Percentiles rank a stretch among this genome's conserved stretches.
These are phyloP conservation scores for Helicolenus hilgendorfi DNA, from an alignment of 2,797 vertebrate genomes.

Conservation along the genomic window DNA sequence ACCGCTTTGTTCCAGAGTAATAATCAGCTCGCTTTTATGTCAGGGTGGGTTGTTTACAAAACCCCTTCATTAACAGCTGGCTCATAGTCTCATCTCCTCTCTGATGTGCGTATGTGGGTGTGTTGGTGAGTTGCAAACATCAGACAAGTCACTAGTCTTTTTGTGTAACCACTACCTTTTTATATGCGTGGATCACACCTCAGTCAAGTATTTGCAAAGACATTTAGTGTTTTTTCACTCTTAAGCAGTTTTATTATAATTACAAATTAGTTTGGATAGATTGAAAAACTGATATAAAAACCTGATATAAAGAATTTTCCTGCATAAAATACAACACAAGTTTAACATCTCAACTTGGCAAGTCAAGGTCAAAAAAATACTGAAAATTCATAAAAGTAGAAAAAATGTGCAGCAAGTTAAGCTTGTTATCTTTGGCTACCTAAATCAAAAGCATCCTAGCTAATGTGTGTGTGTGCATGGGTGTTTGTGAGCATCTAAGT, in stretches of 20 bases:
- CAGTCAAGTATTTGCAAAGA: not conserved
- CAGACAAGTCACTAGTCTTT: slow-evolving; percentile 14
- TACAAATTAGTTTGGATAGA: not conserved
- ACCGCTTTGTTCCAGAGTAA: slow-evolving; percentile 55
- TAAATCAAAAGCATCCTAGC: not conserved
- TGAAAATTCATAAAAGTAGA: too few species aligned
- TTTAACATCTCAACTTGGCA: not conserved
- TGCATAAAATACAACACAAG: not conserved
- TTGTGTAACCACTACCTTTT: not conserved
- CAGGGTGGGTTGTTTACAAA: slow-evolving; percentile 56
- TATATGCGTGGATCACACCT: not conserved
- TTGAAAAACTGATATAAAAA: not conserved
- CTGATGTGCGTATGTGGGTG: slow-evolving; percentile 10
- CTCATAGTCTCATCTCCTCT: slow-evolving; percentile 22
- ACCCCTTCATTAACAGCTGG: slow-evolving; percentile 67
- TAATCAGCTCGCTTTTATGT: slow-evolving; percentile 69
- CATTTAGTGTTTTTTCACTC: not conserved
- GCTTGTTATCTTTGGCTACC: not conserved
- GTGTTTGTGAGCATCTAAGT: not conserved
- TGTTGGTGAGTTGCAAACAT: slow-evolving; percentile 10
- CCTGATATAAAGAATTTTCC: not conserved
- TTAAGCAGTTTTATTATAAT: not conserved
- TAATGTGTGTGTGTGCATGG: not conserved
- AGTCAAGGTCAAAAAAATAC: not conserved
- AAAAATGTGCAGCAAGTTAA: not conserved